Evolutionary conservation across 2,888 invertebrate species (phyloP).

Genomic region (Congeria kusceri): DNA sequence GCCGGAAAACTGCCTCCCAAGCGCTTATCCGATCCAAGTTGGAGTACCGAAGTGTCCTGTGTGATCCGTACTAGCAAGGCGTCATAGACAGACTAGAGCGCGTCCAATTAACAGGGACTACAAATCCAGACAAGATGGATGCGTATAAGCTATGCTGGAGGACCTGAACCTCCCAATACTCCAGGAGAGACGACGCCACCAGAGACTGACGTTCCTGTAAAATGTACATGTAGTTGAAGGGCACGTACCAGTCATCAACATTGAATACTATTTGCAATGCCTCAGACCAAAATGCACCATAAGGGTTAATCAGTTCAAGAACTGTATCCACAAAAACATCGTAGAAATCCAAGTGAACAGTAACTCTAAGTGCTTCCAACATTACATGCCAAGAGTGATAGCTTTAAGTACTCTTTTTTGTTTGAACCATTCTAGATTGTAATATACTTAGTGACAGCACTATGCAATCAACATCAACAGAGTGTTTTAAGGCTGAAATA

Average conservation of each 20-base stretch:
- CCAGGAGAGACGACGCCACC: conserved; percentile 8
- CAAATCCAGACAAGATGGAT: conserved; percentile 15
- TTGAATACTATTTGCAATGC: background rate
- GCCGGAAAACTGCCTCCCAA: background rate
- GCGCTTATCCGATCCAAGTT: background rate
- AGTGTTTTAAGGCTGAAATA: too few species aligned
- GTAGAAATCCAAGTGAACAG: conserved; percentile 1
- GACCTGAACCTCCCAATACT: conserved; percentile 24
- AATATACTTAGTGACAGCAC: conserved; percentile 9
- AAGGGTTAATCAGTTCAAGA: conserved; percentile 16
- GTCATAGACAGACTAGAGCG: conserved; percentile 16
- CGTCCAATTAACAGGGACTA: conserved; percentile 11
- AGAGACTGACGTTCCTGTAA: too few species aligned
- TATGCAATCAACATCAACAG: background rate
- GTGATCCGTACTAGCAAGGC: background rate
- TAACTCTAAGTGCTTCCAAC: conserved; percentile 22
- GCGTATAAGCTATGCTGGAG: conserved; percentile 15
- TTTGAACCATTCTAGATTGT: conserved; percentile 7
- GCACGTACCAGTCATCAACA: conserved; percentile 23
- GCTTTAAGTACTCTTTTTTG: conserved; percentile 9
- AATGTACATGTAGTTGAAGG: too few species aligned
- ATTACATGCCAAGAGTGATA: conserved; percentile 12
- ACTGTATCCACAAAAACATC: conserved; percentile 20
- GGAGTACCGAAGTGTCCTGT: conserved; percentile 12
- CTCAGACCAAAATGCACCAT: conserved; percentile 17